phyloP scores from a whole-genome alignment of 2,113 vertebrate genomes.

The Sinocyclocheilus maitianheensis region DNA sequence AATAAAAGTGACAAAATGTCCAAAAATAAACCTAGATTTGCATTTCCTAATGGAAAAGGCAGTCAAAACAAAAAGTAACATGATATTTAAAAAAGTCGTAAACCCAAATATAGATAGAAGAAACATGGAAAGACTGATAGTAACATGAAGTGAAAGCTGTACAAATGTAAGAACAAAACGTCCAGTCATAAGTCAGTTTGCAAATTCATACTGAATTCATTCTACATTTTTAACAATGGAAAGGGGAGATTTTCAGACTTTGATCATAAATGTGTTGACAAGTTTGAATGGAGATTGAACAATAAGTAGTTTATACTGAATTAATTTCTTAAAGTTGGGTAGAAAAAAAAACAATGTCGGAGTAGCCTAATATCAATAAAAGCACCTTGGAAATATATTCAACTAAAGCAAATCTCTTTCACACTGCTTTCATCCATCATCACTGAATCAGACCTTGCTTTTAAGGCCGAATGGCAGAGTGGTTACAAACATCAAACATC shows the following conservation, averaged over 20 bases:
- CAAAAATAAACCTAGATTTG: not conserved
- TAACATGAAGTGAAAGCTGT: not conserved
- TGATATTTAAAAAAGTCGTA: not conserved
- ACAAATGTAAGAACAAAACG: not conserved
- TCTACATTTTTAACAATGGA: not conserved
- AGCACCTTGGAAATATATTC: slow-evolving; percentile 15
- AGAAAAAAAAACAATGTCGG: not conserved
- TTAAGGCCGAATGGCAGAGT: too few relatives aligned
- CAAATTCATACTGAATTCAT: not conserved
- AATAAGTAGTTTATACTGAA: not conserved
- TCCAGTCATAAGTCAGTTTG: not conserved
- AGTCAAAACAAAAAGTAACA: not conserved
- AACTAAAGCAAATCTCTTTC: not conserved
- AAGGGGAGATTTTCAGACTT: not conserved
- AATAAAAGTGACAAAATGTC: not conserved
- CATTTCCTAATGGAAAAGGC: not conserved
- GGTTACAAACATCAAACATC: too few relatives aligned
- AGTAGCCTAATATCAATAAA: not conserved
- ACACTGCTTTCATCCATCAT: not conserved
- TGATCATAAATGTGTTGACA: not conserved
- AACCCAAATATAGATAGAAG: not conserved
- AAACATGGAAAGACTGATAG: not conserved
- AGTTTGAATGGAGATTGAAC: not conserved
- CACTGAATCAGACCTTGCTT: too few relatives aligned
- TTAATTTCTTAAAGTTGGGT: not conserved